These are phyloP conservation scores for Drosophila saltans DNA, from an alignment of 1,140 invertebrate genomes.

Conservation along the genomic window DNA sequence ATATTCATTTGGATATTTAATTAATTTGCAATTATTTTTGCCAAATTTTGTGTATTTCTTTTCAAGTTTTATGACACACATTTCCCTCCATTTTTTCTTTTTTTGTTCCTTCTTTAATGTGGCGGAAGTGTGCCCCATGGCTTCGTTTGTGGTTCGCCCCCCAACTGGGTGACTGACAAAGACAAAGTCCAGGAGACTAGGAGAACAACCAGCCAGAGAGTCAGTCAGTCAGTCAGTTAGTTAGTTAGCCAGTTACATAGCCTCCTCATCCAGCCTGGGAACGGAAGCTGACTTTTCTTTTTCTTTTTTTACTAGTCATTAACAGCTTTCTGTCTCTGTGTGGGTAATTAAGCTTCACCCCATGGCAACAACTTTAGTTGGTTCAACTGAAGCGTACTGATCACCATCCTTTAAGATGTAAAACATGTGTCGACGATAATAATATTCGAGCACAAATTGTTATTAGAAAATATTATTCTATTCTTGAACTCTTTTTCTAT, in stretches of 20 bases:
- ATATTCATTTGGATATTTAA: background rate
- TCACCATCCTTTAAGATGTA: background rate
- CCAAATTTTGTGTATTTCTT: slow-evolving; percentile 1
- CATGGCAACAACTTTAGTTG: slow-evolving; percentile 2
- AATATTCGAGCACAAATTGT: too few relatives aligned
- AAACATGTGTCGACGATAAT: too few relatives aligned
- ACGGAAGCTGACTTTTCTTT: slow-evolving; percentile 66
- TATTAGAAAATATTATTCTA: too few relatives aligned
- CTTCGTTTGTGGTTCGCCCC: slow-evolving; percentile 24
- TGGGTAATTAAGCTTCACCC: slow-evolving; percentile 62
- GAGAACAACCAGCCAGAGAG: slow-evolving; percentile 24
- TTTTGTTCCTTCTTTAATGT: slow-evolving; percentile 5
- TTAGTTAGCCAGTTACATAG: background rate
- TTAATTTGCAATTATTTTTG: slow-evolving; percentile 8
- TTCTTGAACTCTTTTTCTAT: too few relatives aligned
- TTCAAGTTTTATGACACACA: slow-evolving; percentile 66
- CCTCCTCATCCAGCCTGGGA: slow-evolving; percentile 50
- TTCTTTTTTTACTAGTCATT: slow-evolving; percentile 52
- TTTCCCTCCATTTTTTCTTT: slow-evolving; percentile 32
- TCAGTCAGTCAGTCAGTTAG: slow-evolving; percentile 2
- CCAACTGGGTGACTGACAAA: slow-evolving; percentile 30
- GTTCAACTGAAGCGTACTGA: background rate
- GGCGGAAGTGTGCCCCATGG: slow-evolving; percentile 74
- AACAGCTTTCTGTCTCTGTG: slow-evolving; percentile 44
- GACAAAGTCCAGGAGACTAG: slow-evolving; percentile 10